Evolutionary conservation across 2,113 vertebrate genomes (phyloP).

Genomic region (Kryptolebias marmoratus): DNA sequence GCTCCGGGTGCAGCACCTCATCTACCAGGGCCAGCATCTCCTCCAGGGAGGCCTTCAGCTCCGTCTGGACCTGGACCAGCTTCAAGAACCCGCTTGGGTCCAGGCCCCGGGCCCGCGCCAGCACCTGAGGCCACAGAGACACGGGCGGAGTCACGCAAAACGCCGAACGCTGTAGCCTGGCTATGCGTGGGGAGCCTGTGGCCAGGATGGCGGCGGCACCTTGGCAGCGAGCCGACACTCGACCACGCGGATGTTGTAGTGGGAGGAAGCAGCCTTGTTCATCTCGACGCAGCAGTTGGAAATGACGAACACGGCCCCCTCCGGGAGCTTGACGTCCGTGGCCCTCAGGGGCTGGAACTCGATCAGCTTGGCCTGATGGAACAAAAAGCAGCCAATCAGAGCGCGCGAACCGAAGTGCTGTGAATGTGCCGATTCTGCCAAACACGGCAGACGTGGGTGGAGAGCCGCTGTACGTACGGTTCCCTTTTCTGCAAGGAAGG

Average conservation of each 20-base stretch:
- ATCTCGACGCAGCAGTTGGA: constrained; percentile 95
- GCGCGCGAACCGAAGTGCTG: not conserved
- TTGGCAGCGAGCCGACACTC: constrained; percentile 93
- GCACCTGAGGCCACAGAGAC: constrained; percentile 64
- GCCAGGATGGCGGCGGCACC: constrained; percentile 73
- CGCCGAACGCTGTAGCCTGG: too few relatives aligned
- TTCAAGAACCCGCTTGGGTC: constrained; percentile 79
- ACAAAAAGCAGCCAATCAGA: not conserved
- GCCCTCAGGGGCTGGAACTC: constrained; percentile 92
- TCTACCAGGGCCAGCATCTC: constrained; percentile 90
- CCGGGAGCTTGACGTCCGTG: constrained; percentile 91
- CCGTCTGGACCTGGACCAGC: constrained; percentile 87
- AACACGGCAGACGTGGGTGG: not conserved
- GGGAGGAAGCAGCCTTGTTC: constrained; percentile 96
- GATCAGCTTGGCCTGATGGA: constrained; percentile 92
- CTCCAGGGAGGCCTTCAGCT: constrained; percentile 84
- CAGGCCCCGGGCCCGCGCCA: constrained; percentile 66
- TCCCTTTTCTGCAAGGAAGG: constrained; percentile 94
- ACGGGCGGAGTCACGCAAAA: too few relatives aligned
- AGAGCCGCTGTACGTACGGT: constrained; percentile 79
- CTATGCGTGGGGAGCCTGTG: too few relatives aligned
- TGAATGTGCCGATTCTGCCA: not conserved
- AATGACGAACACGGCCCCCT: constrained; percentile 92
- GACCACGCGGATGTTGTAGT: constrained; percentile 95
- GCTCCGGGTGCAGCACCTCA: constrained; percentile 87